phyloP scores from a whole-genome alignment of 2,113 vertebrate species.

The Nannobrachium achirus region DNA sequence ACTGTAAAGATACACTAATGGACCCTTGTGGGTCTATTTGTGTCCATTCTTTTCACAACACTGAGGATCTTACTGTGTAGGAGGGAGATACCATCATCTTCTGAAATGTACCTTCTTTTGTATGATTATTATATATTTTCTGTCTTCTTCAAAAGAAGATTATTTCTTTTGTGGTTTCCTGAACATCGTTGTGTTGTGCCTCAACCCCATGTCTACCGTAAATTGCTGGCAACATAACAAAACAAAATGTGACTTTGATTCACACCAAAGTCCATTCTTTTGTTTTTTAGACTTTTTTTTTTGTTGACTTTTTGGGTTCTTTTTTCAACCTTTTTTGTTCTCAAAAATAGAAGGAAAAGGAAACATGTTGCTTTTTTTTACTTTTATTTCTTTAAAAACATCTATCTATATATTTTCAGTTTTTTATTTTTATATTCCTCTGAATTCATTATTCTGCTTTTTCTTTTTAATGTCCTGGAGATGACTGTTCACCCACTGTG shows the following conservation, averaged over 20 bases:
- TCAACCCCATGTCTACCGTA: constrained; percentile 68
- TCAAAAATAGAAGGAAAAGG: constrained; percentile 91
- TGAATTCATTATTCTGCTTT: constrained; percentile 75
- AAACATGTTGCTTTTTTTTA: constrained; percentile 74
- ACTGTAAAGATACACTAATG: constrained; percentile 50
- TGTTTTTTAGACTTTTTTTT: constrained; percentile 77
- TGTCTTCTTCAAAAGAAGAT: constrained; percentile 65
- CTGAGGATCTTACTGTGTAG: constrained; percentile 13
- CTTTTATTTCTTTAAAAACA: constrained; percentile 75
- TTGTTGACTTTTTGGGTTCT: constrained; percentile 30
- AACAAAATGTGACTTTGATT: constrained; percentile 69
- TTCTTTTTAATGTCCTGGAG: constrained; percentile 82
- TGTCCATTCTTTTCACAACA: too few species aligned
- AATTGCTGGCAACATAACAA: constrained; percentile 68
- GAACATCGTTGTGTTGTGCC: constrained; percentile 76
- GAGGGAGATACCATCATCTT: constrained; percentile 67
- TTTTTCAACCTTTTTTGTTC: constrained; percentile 81
- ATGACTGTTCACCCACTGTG: constrained; percentile 84
- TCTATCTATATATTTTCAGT: constrained; percentile 78
- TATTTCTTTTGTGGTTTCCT: constrained; percentile 74
- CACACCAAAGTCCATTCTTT: constrained; percentile 75
- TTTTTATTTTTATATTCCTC: constrained; percentile 60
- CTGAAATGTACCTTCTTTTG: constrained; percentile 69
- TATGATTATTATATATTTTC: constrained; percentile 40
- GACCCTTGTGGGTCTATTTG: too few species aligned